Conservation (phyloP, 2,888 invertebrate species). For the Nineta flava region DNA sequence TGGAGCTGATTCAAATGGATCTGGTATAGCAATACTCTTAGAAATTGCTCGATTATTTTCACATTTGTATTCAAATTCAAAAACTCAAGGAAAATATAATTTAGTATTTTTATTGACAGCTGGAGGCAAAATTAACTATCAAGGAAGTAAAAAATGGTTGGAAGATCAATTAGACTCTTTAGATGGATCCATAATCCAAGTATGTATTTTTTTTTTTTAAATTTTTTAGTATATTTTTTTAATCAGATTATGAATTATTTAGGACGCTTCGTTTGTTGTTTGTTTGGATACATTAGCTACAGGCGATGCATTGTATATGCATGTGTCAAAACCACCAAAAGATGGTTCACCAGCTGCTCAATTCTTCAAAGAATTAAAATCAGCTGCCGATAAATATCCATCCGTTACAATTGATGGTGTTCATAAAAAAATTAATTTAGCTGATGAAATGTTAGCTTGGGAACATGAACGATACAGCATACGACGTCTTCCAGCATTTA, state of each 20-base stretch:
- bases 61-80: conserved; percentile 59
- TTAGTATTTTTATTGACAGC: conserved; percentile 81
- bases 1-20: conserved; percentile 87
- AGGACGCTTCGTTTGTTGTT: conserved; percentile 80
- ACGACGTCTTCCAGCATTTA: conserved; percentile 78
- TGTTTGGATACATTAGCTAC: conserved; percentile 73
- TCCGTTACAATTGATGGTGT: conserved; percentile 43
- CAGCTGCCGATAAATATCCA: conserved; percentile 31
- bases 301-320: conserved; percentile 56
- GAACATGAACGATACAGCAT: conserved; percentile 95
- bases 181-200: conserved; percentile 56
- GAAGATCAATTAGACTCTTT: conserved; percentile 78
- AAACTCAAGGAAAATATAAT: conserved; percentile 58
- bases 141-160: conserved; percentile 90
- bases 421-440: conserved; percentile 94
- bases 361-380: conserved; percentile 47
- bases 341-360: conserved; percentile 61
- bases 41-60: conserved; percentile 82
- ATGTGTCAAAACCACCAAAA: conserved; percentile 92
- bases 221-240: background rate
- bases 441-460: conserved; percentile 85
- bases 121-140: conserved; percentile 84
- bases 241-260: conserved; percentile 20
- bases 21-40: conserved; percentile 73
- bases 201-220: conserved; percentile 21